Evolutionary conservation across 2,888 invertebrate genomes (phyloP).

Genomic region (Margaritifera margaritifera): DNA sequence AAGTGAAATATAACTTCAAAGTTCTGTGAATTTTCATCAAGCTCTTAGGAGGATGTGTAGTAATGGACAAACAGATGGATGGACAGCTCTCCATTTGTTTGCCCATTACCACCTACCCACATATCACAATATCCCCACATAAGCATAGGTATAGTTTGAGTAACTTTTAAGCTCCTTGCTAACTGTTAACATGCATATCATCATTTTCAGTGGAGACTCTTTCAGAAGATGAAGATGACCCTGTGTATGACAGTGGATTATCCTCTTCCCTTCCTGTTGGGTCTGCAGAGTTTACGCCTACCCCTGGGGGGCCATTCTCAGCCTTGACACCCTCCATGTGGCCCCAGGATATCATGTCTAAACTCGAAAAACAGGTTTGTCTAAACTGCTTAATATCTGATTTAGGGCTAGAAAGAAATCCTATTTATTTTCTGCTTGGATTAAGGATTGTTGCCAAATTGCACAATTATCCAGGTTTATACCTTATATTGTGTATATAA

Average conservation of each 20-base stretch:
- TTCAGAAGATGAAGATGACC: conserved; percentile 81
- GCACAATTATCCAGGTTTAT: background rate
- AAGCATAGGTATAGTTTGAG: too few species aligned
- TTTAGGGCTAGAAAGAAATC: background rate
- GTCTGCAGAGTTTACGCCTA: conserved; percentile 65
- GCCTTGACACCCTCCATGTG: conserved; percentile 97
- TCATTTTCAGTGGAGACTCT: conserved; percentile 74
- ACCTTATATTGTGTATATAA: too few species aligned
- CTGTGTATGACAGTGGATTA: conserved; percentile 74
- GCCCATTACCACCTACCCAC: too few species aligned
- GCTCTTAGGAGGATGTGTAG: too few species aligned
- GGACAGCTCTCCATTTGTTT: too few species aligned
- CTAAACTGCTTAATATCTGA: too few species aligned
- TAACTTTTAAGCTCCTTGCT: too few species aligned
- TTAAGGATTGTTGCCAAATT: background rate
- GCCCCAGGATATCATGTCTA: conserved; percentile 93
- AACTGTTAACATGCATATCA: background rate
- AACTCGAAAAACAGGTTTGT: conserved; percentile 73
- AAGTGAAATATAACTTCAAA: too few species aligned
- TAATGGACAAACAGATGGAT: too few species aligned
- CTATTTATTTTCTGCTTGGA: background rate
- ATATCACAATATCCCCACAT: too few species aligned
- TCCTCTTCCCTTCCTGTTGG: conserved; percentile 77
- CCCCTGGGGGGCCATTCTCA: conserved; percentile 88
- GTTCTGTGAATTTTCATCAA: too few species aligned